These are phyloP conservation scores for Gopherus evgoodei DNA, from an alignment of 2,113 vertebrate genomes.

Conservation along the genomic window DNA sequence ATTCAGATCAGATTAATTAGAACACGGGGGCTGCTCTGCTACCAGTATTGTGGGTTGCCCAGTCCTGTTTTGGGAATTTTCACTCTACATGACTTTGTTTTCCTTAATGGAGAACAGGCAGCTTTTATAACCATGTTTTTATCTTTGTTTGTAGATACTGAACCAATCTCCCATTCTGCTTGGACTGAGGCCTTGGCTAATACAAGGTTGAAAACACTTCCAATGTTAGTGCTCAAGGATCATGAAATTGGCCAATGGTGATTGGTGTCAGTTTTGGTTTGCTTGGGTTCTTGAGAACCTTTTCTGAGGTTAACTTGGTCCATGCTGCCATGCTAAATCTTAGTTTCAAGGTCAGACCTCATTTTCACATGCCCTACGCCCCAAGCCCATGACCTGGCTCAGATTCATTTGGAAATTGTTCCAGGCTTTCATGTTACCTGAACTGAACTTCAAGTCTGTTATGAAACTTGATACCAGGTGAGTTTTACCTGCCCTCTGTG, in stretches of 20 bases:
- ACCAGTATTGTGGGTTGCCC: neutral
- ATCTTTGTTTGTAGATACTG: neutral
- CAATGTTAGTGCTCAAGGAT: neutral
- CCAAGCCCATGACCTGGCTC: neutral
- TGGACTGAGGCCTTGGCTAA: neutral
- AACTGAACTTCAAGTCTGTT: neutral
- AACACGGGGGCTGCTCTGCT: neutral
- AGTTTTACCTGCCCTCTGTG: neutral
- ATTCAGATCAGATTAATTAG: neutral
- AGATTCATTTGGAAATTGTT: neutral
- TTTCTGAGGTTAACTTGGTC: neutral
- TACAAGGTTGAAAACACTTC: neutral
- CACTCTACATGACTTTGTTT: neutral
- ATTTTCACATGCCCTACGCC: neutral
- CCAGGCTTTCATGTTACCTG: neutral
- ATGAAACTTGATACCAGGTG: neutral
- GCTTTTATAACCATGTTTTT: neutral
- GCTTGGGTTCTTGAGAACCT: neutral
- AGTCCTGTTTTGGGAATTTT: neutral
- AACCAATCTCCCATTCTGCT: neutral
- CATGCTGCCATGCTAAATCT: neutral
- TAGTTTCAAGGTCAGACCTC: neutral
- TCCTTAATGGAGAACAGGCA: neutral
- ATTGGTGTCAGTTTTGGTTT: neutral
- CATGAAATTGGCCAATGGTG: neutral